A percentile compares a stretch with the other conserved stretches of the same genome.
Evolutionary conservation across 2,113 vertebrate genomes (phyloP).

Genomic region (Oostethus manadensis): DNA sequence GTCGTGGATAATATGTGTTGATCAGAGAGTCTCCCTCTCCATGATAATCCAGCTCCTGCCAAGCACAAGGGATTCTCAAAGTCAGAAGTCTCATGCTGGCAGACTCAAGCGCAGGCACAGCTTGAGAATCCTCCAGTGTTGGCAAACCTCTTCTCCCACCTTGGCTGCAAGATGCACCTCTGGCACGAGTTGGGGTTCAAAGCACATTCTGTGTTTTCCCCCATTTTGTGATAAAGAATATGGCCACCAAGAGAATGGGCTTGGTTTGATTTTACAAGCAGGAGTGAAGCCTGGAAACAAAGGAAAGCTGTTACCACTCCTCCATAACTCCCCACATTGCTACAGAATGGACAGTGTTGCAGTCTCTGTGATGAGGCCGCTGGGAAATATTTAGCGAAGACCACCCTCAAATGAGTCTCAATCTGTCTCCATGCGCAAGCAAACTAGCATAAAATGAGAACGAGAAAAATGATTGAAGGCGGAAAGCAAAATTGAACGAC

Average conservation of each 20-base stretch:
- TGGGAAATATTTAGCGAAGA: constrained; percentile 66
- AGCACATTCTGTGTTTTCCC: constrained; percentile 49
- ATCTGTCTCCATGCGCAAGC: constrained; percentile 23
- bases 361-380: constrained; percentile 59
- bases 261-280: constrained; percentile 59
- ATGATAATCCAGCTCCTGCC: constrained; percentile 32
- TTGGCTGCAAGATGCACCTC: constrained; percentile 22
- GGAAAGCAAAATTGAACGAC: too few species aligned
- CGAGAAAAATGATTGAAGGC: constrained; percentile 4
- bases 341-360: constrained; percentile 54
- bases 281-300: constrained; percentile 54
- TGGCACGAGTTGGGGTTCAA: constrained; percentile 25
- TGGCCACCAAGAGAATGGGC: constrained; percentile 46
- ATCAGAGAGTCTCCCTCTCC: constrained; percentile 43
- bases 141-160: constrained; percentile 15
- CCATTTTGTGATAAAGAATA: constrained; percentile 57
- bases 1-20: constrained; percentile 46
- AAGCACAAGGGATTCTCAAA: constrained; percentile 16
- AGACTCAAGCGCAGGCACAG: constrained; percentile 2
- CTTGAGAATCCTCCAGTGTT: constrained; percentile 13
- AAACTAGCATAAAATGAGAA: constrained; percentile 38
- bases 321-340: constrained; percentile 60
- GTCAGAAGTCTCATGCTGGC: constrained; percentile 8
- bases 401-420: constrained; percentile 43
- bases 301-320: constrained; percentile 61